phyloP scores from a whole-genome alignment of 1,140 invertebrate genomes.

The Philaenus spumarius region DNA sequence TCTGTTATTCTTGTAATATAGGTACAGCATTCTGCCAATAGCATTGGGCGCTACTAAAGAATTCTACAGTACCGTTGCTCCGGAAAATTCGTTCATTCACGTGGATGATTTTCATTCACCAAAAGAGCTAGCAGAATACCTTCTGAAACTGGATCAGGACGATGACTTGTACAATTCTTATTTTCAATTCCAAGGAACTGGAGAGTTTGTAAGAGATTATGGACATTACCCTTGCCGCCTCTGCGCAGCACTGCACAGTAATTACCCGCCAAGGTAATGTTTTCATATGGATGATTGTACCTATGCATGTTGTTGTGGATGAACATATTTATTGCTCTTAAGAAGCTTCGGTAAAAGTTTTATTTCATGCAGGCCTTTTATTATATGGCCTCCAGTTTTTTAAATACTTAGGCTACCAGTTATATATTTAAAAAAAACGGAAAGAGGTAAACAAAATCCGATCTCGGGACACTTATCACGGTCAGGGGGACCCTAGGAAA shows the following conservation, averaged over 20 bases:
- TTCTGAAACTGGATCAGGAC: constrained; percentile 72
- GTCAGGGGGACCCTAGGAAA: too few relatives aligned
- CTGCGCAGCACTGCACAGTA: constrained; percentile 78
- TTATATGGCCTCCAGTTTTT: too few relatives aligned
- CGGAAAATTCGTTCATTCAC: constrained; percentile 83
- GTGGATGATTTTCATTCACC: constrained; percentile 87
- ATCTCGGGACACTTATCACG: too few relatives aligned
- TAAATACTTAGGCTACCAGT: too few relatives aligned
- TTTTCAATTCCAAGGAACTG: constrained; percentile 80
- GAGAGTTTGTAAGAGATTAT: constrained; percentile 87
- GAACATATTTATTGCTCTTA: too few relatives aligned
- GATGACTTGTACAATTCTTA: constrained; percentile 85
- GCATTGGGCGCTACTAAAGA: constrained; percentile 88
- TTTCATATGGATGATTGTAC: too few relatives aligned
- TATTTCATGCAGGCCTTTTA: too few relatives aligned
- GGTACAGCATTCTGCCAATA: constrained; percentile 80
- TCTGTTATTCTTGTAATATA: too few relatives aligned
- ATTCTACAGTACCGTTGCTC: constrained; percentile 79
- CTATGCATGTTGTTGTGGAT: too few relatives aligned
- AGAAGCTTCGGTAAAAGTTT: too few relatives aligned
- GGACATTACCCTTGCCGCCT: constrained; percentile 79
- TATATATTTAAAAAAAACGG: too few relatives aligned
- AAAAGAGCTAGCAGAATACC: constrained; percentile 72
- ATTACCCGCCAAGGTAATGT: neutral
- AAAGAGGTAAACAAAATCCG: too few relatives aligned